These are phyloP conservation scores for Slavum lentiscoides DNA, from an alignment of 2,888 invertebrate species.

Conservation along the genomic window DNA sequence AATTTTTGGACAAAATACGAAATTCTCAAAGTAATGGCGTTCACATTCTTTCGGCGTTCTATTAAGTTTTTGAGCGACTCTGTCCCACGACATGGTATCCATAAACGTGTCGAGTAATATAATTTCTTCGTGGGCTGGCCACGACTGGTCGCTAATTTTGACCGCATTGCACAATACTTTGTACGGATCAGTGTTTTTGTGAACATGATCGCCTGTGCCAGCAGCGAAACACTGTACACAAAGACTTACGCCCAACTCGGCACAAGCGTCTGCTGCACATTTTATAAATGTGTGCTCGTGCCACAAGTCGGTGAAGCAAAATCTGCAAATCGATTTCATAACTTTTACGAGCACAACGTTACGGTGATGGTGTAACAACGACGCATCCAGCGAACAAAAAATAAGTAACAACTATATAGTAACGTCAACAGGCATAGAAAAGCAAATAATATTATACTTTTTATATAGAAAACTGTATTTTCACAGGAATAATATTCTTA, in stretches of 20 bases:
- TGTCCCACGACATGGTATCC: constrained; percentile 41
- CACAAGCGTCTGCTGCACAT: neutral
- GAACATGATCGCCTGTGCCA: constrained; percentile 21
- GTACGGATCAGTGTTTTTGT: constrained; percentile 36
- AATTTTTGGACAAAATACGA: constrained; percentile 33
- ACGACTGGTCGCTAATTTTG: neutral
- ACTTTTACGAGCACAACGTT: neutral
- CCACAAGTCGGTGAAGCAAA: constrained; percentile 38
- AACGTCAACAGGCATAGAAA: no score
- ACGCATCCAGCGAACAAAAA: neutral
- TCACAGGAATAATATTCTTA: no score
- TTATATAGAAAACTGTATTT: no score
- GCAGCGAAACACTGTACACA: constrained; percentile 41
- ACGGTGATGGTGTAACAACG: neutral
- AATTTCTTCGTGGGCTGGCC: constrained; percentile 38
- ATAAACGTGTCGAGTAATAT: constrained; percentile 34
- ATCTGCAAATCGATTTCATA: neutral
- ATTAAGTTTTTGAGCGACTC: constrained; percentile 18
- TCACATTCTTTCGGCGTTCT: constrained; percentile 34
- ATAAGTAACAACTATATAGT: no score
- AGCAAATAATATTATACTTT: no score
- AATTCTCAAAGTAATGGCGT: constrained; percentile 32
- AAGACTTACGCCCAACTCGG: neutral
- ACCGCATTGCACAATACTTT: constrained; percentile 37
- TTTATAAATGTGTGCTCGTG: constrained; percentile 38